Evolutionary conservation across 2,113 vertebrate genomes (phyloP), one percentile per base, ranked within the genome.

Genomic region (Thunnus maccoyii): DNA sequence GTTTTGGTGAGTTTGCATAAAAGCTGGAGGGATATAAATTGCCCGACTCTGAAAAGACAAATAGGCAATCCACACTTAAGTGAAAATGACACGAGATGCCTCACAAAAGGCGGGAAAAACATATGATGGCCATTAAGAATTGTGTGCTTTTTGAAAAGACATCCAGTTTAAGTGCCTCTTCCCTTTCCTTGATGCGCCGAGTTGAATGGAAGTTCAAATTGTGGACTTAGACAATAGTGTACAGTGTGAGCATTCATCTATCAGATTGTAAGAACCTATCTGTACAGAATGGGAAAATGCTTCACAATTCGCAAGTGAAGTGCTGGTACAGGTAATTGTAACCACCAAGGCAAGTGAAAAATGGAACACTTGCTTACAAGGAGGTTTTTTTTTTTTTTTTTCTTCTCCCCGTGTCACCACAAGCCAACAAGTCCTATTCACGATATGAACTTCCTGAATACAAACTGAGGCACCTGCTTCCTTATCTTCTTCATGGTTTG

Each of bases 1-100:
- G 96, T 96, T 96, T 97, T 95, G 94, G 95, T 94, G 89, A 96
- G 94, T 97, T 98, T 98, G 96, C 97, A 97, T 98, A 97, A 98
- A 97, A 97, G 96, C 96, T 95, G 93, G 94, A 0, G 64, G 32
- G 93, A 95, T 96, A 96, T 95, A 96, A 99, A 97, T 96, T 96
- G 83, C 82, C 84, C 58, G 67, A 85, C 86, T 89, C 82, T 96
- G 94, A 96, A 96, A 96, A 97, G 97, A 97, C 95, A 96, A 97
- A 97, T 96, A 96, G 96, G 93, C 95, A 86, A 92, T 90, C 85
- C 76, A 63, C 82, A 70, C 86, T 88, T 81, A 88, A 89, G 82
- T 86, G 72, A 87, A 94, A 92, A 85, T 85, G 89, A 94, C 89
- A 91, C 52, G 36, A 88, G 83, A 90, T 67, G 73, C 88, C 75